These are phyloP conservation scores for Drosophila mimica DNA, from an alignment of 2,888 invertebrate genomes.

Conservation along the genomic window DNA sequence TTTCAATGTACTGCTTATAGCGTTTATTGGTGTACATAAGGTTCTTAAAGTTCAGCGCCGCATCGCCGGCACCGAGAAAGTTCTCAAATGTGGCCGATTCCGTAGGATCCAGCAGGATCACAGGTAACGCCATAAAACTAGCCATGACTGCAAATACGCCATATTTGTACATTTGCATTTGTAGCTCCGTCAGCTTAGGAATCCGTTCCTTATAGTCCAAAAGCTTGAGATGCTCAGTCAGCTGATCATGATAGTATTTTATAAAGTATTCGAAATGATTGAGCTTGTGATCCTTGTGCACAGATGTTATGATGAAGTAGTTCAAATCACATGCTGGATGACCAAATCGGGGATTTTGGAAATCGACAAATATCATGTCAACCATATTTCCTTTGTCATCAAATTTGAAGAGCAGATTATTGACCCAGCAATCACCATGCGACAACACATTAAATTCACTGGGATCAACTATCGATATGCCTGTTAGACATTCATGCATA, in stretches of 20 bases:
- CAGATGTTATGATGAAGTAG: conserved; percentile 81
- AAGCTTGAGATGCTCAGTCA: conserved; percentile 70
- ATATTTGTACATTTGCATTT: conserved; percentile 66
- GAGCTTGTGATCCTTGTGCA: conserved; percentile 77
- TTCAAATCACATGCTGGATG: conserved; percentile 76
- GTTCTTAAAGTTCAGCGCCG: conserved; percentile 57
- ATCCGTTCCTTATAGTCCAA: conserved; percentile 70
- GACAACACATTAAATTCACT: conserved; percentile 72
- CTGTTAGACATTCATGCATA: conserved; percentile 26
- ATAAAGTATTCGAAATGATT: conserved; percentile 80
- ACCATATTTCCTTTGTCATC: conserved; percentile 58
- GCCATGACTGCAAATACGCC: conserved; percentile 64
- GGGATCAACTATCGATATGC: conserved; percentile 27
- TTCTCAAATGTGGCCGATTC: conserved; percentile 77
- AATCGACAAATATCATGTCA: conserved; percentile 80
- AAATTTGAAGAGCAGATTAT: conserved; percentile 80
- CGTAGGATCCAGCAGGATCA: conserved; percentile 78
- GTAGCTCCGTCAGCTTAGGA: conserved; percentile 73
- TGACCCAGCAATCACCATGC: conserved; percentile 82
- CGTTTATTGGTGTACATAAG: conserved; percentile 70
- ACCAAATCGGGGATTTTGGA: conserved; percentile 76
- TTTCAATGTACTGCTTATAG: conserved; percentile 69
- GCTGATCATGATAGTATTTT: conserved; percentile 78
- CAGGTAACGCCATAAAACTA: conserved; percentile 57
- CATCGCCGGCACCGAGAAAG: conserved; percentile 53